Evolutionary conservation across 2,113 vertebrate species (phyloP), one percentile per base, ranked within the genome.

Genomic region (Acrocephalus arundinaceus): DNA sequence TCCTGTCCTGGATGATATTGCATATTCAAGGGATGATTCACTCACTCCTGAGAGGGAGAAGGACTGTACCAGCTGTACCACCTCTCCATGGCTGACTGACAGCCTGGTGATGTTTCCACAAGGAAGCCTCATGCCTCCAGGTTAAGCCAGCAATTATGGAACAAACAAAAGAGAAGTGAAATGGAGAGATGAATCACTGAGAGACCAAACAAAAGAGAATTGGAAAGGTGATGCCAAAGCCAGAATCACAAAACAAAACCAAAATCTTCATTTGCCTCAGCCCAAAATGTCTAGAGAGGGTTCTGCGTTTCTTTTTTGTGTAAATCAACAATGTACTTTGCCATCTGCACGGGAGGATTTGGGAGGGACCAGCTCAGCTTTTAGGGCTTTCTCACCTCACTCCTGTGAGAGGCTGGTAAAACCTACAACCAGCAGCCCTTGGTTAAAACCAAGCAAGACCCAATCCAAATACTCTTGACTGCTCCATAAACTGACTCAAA

Each of bases 11-110:
- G 89, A 75, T 97, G 94, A 96, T 95, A 94, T 86, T 96, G 96
- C 96, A 95, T 97, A 96, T 96, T 96, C 94, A 96, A 37, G 89
- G 84, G 45, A 95, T 97, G 96, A 97, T 92, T 95, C 95, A 96
- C 71, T 49, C 58, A 72, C 83, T 95, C 83, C 90, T 52, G 70
- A 85, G 94, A 63, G 77, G 89, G 88, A 96, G 95, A 93, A 94
- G 91, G 95, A 66, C 89, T 54, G 94, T 92, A 96, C 96, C 97
- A 97, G 97, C 94, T 95, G 96, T 89, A 93, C 91, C 94, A 94
- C 95, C 87, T 92, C 90, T 94, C 92, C 59, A 6, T 31, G 23
- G 7, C 86, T 87, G 94, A 93, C 10, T 95, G 95, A 96, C 96
- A 92, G 92, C 31, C 8, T 20, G 51, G 61, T 35, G 89, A 80